Base-by-base conservation (phyloP, 2,113 vertebrate species). In the Callionymus lyra region DNA sequence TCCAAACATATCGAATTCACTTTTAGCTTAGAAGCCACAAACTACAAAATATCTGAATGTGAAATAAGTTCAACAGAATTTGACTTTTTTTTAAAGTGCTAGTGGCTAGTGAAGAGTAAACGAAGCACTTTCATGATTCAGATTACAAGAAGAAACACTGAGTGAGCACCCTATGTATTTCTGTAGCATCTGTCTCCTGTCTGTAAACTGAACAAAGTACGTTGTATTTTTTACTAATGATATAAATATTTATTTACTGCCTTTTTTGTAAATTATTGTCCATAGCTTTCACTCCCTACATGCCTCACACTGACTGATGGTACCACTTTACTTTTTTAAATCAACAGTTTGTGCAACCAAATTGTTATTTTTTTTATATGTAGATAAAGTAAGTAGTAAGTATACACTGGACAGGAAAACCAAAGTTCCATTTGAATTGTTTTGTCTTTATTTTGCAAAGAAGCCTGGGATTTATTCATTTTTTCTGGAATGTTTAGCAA, bases 241-340 rank as follows among this genome's bases (percentile, higher is more conserved):
- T 70, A 79, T 77, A 56, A 76, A 73, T 87, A 87, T 87, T 85
- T 87, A 86, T 85, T 85, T 85, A 78, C 55, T 76, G 68, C 65
- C 69, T 69, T 52, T 75, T 45, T 65, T 79, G 70, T 85, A 85
- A 86, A 56, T 85, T 85, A 86, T 85, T 84, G 68, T 39, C 40
- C 18, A 15, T 47, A 41, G 21, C 46, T 71, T 47, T 59, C 42
- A 47, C 41, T 57, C 48, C 39, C 46, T 44, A 39, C n/a, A n/a
- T n/a, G n/a, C n/a, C n/a, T n/a, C 21, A 27, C 21, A 27, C 21
- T 27, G 21, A 27, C 21, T 8, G 21, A 27, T 5, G 21, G n/a
- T 17, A 10, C 31, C 12, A 8, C 8, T 2, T 13, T 32, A 37
- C 8, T 18, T 17, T 31, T 18, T 37, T 17, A 1, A n/a, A 31